Evolutionary conservation across 2,113 vertebrate genomes (phyloP), one percentile per base, ranked within the genome.

Genomic region (Mirza zaza): DNA sequence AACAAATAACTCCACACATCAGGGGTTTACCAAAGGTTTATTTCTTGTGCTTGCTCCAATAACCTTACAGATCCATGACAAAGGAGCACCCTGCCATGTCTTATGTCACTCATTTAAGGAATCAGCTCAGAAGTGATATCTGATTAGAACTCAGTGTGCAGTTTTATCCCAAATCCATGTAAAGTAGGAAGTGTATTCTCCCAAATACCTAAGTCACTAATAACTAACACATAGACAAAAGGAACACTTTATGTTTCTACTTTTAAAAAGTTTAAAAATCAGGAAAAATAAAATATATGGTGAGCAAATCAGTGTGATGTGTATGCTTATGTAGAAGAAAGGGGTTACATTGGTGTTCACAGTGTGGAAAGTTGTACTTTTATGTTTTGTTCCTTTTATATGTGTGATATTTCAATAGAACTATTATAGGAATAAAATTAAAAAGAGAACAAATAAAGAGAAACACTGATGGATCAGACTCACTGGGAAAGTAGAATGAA

Each of bases 201-300:
- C 1, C 85, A 71, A 65, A 36, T 36, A 42, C 6, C 5, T 73
- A 23, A 13, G 6, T 61, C n/a, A 50, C 8, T 68, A 61, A 79
- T 39, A 93, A 85, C 50, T 57, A 93, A 68, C 45, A 14, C n/a
- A 67, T 18, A 48, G 27, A 59, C 9, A 84, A n/a, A 79, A 96
- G 52, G 52, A 77, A 82, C 25, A 52, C 4, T 50, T 12, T 36
- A 34, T 65, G 14, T 20, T 87, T 68, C 12, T 48, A 34, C 73
- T 82, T 71, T 17, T 45, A 32, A 32, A 83, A 77, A 59, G 29
- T 23, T 63, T 34, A 87, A 84, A 93, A 65, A 21, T 25, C 11
- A 85, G 15, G n/a, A 39, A 76, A 88, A 79, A 87, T 84, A 48
- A 84, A 91, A 94, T 48, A 27, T 59, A 20, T 32, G 15, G 55